Evolutionary conservation across 35 echinoderm and acorn worm species (phyloP), one percentile per base, ranked within the genome.

Genomic region (Lytechinus pictus): DNA sequence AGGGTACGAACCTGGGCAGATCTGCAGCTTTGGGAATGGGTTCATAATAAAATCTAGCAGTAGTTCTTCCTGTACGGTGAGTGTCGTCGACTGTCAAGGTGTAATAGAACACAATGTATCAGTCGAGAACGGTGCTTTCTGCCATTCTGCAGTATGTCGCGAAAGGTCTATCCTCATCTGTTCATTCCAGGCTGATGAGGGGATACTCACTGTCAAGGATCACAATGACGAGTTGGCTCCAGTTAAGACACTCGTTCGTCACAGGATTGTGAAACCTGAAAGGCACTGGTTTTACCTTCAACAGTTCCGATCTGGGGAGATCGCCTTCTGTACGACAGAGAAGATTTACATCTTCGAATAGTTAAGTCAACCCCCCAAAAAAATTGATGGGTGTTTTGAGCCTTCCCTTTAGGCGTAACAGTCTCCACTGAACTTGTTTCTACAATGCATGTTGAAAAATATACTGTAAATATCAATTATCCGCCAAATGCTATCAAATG

Each of bases 261-360:
- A 54, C 44, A 5, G n/a, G 33, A 92, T 92, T 12, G 33, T 19
- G 16, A 92, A n/a, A 9, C 91, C 53, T 53, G 91, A 54, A 52
- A 27, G 91, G n/a, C 16, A 54, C n/a, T 92, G 91, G 10, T 52
- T 9, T 24, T 92, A 54, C 53, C 91, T 92, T 10, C 91, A 92
- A 24, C 33, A 92, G 52, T 92, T 92, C 52, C 33, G 16, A 13
- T 33, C 91, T 54, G 91, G 91, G 19, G 33, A 92, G 44, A 92
- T 92, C 10, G 91, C 91, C 13, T 92, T 92, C 91, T 92, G 91
- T 54, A 92, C 91, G 29, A 9, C 53, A 52, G 91, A 92, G 33
- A 29, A 92, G 54, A 28, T 92, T 51, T 92, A 92, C 24, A 33
- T 92, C 12, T 92, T 92, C 24, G 24, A 92, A 10, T 28, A 92